Percentiles rank a stretch among this genome's conserved stretches.
phyloP scores from a whole-genome alignment of 2,888 invertebrate genomes.

The Dioctria linearis region DNA sequence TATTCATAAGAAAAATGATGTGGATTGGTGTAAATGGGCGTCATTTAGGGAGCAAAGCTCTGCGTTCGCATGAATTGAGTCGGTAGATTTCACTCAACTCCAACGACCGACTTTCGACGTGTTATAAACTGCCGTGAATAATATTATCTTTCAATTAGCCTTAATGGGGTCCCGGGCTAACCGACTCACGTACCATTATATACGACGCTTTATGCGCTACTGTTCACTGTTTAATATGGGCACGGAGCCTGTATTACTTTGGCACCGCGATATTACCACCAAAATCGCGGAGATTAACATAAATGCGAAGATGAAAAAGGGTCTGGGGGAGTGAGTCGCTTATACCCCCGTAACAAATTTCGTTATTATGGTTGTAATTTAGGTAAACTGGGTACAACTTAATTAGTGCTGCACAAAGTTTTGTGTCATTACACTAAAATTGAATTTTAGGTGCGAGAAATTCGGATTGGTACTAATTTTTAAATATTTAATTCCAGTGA shows the following conservation, averaged over 20 bases:
- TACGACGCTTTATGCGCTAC: background rate
- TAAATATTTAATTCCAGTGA: no score
- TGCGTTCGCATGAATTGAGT: constrained; percentile 41
- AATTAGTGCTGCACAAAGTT: constrained; percentile 26
- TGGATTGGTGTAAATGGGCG: constrained; percentile 50
- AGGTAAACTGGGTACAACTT: constrained; percentile 2
- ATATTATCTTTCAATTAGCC: constrained; percentile 52
- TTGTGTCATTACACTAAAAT: background rate
- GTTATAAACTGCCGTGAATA: constrained; percentile 42
- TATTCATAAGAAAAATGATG: constrained; percentile 54
- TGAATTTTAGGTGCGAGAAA: background rate
- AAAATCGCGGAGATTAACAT: constrained; percentile 34
- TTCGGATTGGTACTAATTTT: no score
- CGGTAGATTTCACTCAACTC: constrained; percentile 15
- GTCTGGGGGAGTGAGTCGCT: constrained; percentile 1
- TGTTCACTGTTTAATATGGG: constrained; percentile 2
- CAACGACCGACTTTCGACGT: constrained; percentile 27
- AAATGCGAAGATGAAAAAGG: constrained; percentile 30
- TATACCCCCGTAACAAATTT: constrained; percentile 19
- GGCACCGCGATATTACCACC: constrained; percentile 29
- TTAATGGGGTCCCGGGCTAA: constrained; percentile 39
- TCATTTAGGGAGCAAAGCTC: constrained; percentile 40
- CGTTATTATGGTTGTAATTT: constrained; percentile 15
- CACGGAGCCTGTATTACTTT: constrained; percentile 29
- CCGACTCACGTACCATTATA: constrained; percentile 14